A percentile compares a stretch with the other conserved stretches of the same genome.
phyloP scores from a whole-genome alignment of 2,797 vertebrate genomes.

The Geotrypetes seraphini region DNA sequence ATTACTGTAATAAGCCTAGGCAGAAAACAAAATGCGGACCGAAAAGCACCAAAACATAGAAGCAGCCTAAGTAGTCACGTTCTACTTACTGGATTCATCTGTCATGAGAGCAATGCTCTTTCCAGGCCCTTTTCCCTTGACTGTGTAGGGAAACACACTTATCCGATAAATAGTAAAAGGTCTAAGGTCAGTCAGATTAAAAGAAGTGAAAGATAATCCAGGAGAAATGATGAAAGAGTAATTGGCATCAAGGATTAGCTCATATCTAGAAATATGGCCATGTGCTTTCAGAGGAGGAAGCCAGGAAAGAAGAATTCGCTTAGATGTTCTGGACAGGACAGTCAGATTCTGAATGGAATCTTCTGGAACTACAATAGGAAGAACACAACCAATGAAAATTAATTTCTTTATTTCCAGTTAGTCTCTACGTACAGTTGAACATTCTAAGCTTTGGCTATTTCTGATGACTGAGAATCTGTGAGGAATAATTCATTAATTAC shows the following conservation, averaged over 20 bases:
- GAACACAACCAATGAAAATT: no score
- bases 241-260: constrained; percentile 6
- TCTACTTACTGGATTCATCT: not conserved
- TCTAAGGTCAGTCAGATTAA: not conserved
- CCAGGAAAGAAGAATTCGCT: constrained; percentile 40
- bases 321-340: constrained; percentile 43
- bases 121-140: not conserved
- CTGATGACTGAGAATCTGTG: no score
- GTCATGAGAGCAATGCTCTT: not conserved
- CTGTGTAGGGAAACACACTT: not conserved
- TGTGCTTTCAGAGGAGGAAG: constrained; percentile 40
- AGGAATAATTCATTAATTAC: no score
- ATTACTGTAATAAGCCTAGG: no score
- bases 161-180: not conserved
- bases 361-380: no score
- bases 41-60: no score
- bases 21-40: no score
- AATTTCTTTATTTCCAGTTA: no score
- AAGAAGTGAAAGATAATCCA: not conserved
- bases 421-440: no score
- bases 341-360: constrained; percentile 45
- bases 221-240: constrained; percentile 9
- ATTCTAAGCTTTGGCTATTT: no score
- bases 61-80: no score
- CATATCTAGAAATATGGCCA: no score